Conservation (phyloP, 2,888 invertebrate species). For the Ganaspis brasiliensis region DNA sequence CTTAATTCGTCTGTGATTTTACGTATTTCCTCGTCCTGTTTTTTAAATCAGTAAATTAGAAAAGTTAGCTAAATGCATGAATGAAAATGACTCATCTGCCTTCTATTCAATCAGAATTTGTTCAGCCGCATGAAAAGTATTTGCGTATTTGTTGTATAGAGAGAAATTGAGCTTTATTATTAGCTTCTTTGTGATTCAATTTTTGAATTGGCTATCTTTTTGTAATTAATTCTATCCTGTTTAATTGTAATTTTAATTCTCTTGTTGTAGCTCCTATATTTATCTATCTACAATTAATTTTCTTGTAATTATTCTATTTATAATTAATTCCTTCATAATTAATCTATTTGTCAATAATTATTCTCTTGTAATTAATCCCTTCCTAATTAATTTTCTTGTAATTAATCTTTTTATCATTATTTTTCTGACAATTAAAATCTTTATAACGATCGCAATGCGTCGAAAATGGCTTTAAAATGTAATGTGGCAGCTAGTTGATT, state of each 20-base stretch:
- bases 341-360: too few relatives aligned
- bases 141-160: neutral
- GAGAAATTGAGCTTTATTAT: neutral
- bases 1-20: conserved; percentile 30
- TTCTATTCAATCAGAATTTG: neutral
- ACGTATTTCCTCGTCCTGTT: conserved; percentile 21
- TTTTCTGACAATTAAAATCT: neutral
- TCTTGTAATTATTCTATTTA: too few relatives aligned
- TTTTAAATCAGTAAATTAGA: conserved; percentile 14
- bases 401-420: too few relatives aligned
- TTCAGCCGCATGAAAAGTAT: neutral
- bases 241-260: too few relatives aligned
- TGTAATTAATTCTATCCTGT: neutral
- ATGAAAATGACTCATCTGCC: neutral
- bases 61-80: neutral
- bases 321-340: too few relatives aligned
- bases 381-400: too few relatives aligned
- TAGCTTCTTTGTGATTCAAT: neutral
- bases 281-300: too few relatives aligned
- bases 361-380: too few relatives aligned
- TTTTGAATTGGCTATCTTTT: neutral
- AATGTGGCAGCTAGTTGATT: conserved; percentile 56
- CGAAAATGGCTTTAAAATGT: conserved; percentile 58
- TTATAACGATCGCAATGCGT: conserved; percentile 54
- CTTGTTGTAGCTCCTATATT: too few relatives aligned